phyloP scores from a whole-genome alignment of 2,113 vertebrate genomes.

The Myiopsitta monachus region DNA sequence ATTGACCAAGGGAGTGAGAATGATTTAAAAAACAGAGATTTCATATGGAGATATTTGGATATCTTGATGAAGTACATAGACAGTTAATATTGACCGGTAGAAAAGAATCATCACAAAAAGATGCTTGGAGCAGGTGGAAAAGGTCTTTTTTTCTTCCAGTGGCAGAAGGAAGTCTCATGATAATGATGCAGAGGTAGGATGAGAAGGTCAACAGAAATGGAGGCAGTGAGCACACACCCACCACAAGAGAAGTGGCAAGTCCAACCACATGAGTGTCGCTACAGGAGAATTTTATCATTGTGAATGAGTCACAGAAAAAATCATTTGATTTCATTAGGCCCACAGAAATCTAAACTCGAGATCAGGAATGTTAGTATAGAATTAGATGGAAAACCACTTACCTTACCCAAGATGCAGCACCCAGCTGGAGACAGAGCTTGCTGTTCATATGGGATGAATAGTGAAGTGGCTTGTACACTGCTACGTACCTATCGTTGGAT shows the following conservation, averaged over 20 bases:
- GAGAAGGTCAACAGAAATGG: not conserved
- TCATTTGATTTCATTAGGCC: not conserved
- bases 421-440: not conserved
- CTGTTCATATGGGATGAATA: not conserved
- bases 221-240: not conserved
- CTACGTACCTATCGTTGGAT: not conserved
- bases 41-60: not conserved
- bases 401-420: not conserved
- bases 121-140: not conserved
- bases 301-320: not conserved
- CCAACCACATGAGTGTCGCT: fast-evolving
- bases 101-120: not conserved
- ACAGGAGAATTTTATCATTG: not conserved
- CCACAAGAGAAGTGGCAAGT: not conserved
- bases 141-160: not conserved
- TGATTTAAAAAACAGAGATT: not conserved
- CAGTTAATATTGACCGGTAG: not conserved
- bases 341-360: not conserved
- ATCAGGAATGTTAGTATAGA: not conserved
- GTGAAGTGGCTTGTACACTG: not conserved
- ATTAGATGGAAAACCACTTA: not conserved
- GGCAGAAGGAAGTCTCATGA: not conserved
- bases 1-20: not conserved
- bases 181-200: not conserved
- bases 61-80: not conserved